Base-by-base conservation (phyloP, 35 echinoderm and acorn worm genomes). In the Holothuria glaberrima region DNA sequence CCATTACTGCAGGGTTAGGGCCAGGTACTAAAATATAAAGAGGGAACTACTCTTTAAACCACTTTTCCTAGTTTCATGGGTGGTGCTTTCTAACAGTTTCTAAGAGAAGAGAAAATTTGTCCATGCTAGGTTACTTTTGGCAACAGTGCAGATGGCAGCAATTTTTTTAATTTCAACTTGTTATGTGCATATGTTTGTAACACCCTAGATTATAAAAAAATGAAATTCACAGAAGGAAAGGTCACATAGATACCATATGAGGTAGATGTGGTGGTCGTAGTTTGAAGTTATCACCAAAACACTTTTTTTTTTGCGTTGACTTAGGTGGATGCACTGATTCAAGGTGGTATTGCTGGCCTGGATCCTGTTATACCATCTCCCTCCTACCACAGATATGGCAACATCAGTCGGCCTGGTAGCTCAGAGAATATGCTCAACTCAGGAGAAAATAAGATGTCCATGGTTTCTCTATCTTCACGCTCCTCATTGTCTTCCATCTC, bases 401-500 rank as follows among this genome's bases (percentile, higher is more conserved):
- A 58, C 35, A 72, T 89, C 32, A 76, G 74, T 25, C 58, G 88
- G 66, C 88, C 74, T 21, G 24, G n/a, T 35, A 91, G 65, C 38
- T 58, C 90, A 71, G 90, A 82, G 61, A 86, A 83, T 24, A 68
- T 91, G 22, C 78, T 85, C 35, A 75, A 21, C 64, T 48, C 61
- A 35, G 35, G 86, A 36, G 95, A 93, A 59, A 88, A 88, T 10
- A 90, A 76, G 27, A 85, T 89, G 50, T 94, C 92, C 14, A 71
- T 88, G 41, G 83, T 90, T 30, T 98, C 95, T 7, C 57, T 99
- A 5, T 99, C 97, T 19, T 91, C 97, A 17, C 81, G 90, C 2
- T 99, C 97, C 21, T 99, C 97, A 26, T 71, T 99, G n/a, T 95
- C 93, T 27, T 99, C 97, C 27, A 89, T 95, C 63, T 99, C 97